These are phyloP conservation scores for Aulostomus chinensis DNA, from an alignment of 2,797 vertebrate species.

Conservation along the genomic window DNA sequence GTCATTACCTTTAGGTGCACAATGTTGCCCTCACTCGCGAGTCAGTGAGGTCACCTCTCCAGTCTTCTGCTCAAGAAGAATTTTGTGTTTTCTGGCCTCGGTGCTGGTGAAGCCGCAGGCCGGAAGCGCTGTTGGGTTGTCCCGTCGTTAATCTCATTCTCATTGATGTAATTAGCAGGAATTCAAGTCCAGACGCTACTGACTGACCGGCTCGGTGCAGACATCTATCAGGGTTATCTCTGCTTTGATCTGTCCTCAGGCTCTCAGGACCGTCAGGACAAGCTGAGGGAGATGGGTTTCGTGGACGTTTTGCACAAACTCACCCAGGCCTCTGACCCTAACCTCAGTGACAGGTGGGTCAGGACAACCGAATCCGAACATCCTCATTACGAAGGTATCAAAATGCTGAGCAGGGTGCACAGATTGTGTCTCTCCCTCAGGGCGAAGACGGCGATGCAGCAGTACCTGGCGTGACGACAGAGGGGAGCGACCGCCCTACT, in stretches of 20 bases:
- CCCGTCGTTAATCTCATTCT: too few species aligned
- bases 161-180: too few species aligned
- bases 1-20: too few species aligned
- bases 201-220: too few species aligned
- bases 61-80: too few species aligned
- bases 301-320: slow-evolving; percentile 98
- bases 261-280: slow-evolving; percentile 97
- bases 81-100: too few species aligned
- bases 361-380: not conserved
- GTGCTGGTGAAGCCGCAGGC: too few species aligned
- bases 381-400: not conserved
- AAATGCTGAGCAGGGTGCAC: not conserved
- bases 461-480: slow-evolving; percentile 94
- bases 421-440: slow-evolving; percentile 74
- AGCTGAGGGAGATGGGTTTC: slow-evolving; percentile 95
- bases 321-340: slow-evolving; percentile 91
- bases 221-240: too few species aligned
- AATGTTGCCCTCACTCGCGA: too few species aligned
- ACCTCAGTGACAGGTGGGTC: slow-evolving; percentile 94
- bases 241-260: slow-evolving; percentile 71
- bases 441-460: slow-evolving; percentile 98
- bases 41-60: too few species aligned
- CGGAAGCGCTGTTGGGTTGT: too few species aligned
- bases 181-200: too few species aligned
- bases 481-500: slow-evolving; percentile 63